phyloP scores from a whole-genome alignment of 2,888 invertebrate species.

The Osmoderma eremita region DNA sequence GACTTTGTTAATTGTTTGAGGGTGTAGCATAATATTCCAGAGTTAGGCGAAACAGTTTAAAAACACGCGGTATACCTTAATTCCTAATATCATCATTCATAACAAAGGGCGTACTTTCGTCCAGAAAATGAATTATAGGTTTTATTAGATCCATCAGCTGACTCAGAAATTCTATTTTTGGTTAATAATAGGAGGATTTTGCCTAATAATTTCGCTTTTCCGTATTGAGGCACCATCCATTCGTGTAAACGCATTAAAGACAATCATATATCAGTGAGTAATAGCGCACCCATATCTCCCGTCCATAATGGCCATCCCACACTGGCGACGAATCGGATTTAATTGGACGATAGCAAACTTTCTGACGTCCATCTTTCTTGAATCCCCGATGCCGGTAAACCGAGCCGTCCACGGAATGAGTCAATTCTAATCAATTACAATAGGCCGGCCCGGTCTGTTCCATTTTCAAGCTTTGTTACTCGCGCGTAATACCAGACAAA shows the following conservation, averaged over 20 bases:
- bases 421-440: slow-evolving; percentile 8
- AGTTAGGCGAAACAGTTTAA: too few species aligned
- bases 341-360: slow-evolving; percentile 8
- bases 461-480: slow-evolving; percentile 1
- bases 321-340: slow-evolving; percentile 4
- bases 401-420: slow-evolving; percentile 5
- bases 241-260: slow-evolving; percentile 10
- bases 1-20: too few species aligned
- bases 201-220: too few species aligned
- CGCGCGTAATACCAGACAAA: background rate
- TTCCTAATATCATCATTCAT: too few species aligned
- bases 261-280: slow-evolving; percentile 14
- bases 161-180: too few species aligned
- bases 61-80: too few species aligned
- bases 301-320: background rate
- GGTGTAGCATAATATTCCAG: too few species aligned
- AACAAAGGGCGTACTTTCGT: too few species aligned
- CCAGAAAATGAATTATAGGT: too few species aligned
- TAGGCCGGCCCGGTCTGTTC: background rate
- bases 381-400: background rate
- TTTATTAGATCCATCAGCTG: too few species aligned
- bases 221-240: background rate
- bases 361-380: background rate
- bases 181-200: too few species aligned
- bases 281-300: slow-evolving; percentile 1